These are phyloP conservation scores for Dorcus parallelipipedus DNA, from an alignment of 2,888 invertebrate genomes.

Conservation along the genomic window DNA sequence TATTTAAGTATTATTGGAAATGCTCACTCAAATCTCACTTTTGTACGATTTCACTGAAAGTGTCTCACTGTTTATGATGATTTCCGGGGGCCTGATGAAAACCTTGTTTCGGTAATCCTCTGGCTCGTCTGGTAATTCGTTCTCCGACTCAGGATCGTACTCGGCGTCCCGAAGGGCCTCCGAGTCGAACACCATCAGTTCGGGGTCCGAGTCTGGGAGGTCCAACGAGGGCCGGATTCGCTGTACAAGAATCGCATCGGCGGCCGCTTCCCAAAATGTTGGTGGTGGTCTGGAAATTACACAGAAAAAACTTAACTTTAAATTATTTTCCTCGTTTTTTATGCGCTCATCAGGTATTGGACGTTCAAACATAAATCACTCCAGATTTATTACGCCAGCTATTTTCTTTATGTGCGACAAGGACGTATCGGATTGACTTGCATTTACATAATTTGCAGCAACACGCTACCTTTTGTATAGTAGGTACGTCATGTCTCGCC, in stretches of 20 bases:
- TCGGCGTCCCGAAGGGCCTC: background rate
- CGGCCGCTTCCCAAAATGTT: constrained; percentile 61
- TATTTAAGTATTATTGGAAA: background rate
- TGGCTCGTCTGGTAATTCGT: background rate
- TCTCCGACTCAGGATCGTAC: background rate
- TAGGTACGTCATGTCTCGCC: no score
- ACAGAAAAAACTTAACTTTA: constrained; percentile 2
- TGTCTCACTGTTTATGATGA: constrained; percentile 17
- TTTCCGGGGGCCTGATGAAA: constrained; percentile 13
- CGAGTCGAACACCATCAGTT: constrained; percentile 8
- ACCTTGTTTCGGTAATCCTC: constrained; percentile 1
- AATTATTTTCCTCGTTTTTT: background rate
- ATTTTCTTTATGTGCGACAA: no score
- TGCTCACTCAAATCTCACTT: constrained; percentile 11
- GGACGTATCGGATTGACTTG: no score
- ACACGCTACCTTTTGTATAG: no score
- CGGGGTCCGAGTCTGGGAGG: constrained; percentile 42
- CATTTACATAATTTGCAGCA: no score
- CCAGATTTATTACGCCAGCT: no score
- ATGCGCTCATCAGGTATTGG: no score
- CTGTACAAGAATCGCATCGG: constrained; percentile 58
- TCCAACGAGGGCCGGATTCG: constrained; percentile 53
- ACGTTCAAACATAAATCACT: no score
- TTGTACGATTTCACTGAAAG: constrained; percentile 17
- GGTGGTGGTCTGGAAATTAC: constrained; percentile 48